Conservation (phyloP, 2,888 invertebrate species). For the Actias luna region DNA sequence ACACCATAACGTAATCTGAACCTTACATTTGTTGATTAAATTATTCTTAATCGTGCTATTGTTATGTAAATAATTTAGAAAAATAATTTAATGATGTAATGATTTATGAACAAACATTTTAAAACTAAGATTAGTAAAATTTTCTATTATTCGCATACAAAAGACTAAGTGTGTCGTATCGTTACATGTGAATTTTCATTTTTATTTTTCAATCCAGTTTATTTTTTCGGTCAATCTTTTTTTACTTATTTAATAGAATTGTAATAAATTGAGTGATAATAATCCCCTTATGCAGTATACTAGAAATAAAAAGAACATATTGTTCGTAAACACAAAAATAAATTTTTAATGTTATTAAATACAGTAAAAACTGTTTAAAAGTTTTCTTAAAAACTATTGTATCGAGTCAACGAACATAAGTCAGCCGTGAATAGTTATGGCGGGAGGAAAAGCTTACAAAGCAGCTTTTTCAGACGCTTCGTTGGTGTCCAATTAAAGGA, state of each 20-base stretch:
- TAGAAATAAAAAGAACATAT: not conserved
- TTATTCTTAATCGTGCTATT: not conserved
- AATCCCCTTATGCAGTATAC: not conserved
- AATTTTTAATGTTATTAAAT: not conserved
- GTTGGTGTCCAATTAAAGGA: slow-evolving; percentile 22
- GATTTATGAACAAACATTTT: not conserved
- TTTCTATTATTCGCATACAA: not conserved
- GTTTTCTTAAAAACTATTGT: not conserved
- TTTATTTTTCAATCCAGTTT: too few relatives aligned
- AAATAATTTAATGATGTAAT: too few relatives aligned
- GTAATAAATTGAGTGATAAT: not conserved
- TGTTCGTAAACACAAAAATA: not conserved
- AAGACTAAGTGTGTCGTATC: not conserved
- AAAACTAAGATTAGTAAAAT: not conserved
- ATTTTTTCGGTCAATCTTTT: too few relatives aligned
- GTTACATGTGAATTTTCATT: too few relatives aligned
- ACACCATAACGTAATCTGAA: not conserved
- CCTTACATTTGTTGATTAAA: not conserved
- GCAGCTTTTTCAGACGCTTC: slow-evolving; percentile 63
- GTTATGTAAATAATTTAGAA: not conserved
- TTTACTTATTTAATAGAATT: not conserved
- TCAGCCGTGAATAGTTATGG: slow-evolving; percentile 38
- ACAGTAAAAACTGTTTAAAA: not conserved
- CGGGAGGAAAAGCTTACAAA: slow-evolving; percentile 61
- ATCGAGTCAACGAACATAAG: not conserved